Conservation (phyloP, 2,797 vertebrate species). For the Podargus strigoides region DNA sequence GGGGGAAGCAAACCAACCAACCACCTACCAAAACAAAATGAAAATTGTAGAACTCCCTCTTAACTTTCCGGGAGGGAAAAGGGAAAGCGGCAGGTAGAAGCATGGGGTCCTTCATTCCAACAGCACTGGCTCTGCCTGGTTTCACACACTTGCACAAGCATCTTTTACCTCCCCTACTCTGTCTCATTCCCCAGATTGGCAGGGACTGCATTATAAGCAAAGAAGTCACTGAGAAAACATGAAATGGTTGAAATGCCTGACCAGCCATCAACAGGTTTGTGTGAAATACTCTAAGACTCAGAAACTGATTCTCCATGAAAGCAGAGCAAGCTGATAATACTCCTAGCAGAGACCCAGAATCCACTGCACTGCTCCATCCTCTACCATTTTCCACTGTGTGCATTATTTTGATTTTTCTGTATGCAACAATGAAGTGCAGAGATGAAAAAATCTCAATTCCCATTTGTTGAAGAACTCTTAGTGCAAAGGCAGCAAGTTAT, state of each 20-base stretch:
- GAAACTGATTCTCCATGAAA: neutral
- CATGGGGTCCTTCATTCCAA: neutral
- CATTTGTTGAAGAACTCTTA: neutral
- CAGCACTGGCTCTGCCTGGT: neutral
- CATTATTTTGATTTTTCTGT: neutral
- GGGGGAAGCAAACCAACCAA: neutral
- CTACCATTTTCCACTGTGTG: neutral
- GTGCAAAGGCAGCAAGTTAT: neutral
- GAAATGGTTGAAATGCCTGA: neutral
- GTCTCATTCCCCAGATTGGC: neutral
- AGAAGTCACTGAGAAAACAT: neutral
- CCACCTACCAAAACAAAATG: neutral
- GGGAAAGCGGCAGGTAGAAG: neutral
- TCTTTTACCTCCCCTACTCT: neutral
- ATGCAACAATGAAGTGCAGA: neutral
- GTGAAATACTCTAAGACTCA: neutral
- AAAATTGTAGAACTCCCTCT: neutral
- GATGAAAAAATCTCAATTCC: neutral
- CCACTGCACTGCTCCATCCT: neutral
- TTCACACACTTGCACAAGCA: rapidly evolving
- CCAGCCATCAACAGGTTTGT: neutral
- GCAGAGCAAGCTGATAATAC: neutral
- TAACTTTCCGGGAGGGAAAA: too few species aligned
- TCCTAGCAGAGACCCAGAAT: neutral
- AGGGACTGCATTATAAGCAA: neutral